Evolutionary conservation across 2,113 vertebrate genomes (phyloP).

Genomic region (Rhea americana): DNA sequence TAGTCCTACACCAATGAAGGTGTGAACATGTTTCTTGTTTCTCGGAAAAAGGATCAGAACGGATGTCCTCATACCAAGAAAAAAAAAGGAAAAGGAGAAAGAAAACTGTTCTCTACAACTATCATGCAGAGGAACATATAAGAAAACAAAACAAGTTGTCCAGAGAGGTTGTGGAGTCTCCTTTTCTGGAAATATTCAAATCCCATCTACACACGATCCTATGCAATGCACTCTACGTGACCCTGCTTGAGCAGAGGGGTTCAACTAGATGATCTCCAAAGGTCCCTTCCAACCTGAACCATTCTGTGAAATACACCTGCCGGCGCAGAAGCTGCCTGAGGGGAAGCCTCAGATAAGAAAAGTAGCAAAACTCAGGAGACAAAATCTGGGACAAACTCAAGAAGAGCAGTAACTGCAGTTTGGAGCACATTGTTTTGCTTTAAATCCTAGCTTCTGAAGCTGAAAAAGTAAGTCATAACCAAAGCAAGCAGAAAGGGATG

Average conservation of each 20-base stretch:
- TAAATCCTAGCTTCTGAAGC: neutral
- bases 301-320: neutral
- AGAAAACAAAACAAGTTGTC: neutral
- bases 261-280: too few species aligned
- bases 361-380: conserved; percentile 8
- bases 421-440: neutral
- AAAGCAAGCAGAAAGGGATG: neutral
- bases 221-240: too few species aligned
- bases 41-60: neutral
- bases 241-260: too few species aligned
- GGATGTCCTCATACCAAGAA: neutral
- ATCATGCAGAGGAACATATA: neutral
- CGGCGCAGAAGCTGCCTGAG: conserved; percentile 15
- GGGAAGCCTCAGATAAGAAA: neutral
- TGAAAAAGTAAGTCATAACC: neutral
- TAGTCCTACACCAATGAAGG: neutral
- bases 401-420: neutral
- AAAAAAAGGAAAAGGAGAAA: neutral
- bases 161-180: too few species aligned
- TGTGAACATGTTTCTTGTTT: neutral
- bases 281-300: too few species aligned
- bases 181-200: too few species aligned
- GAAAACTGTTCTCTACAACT: neutral
- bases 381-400: conserved; percentile 21
- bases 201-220: too few species aligned